Evolutionary conservation across 2,797 vertebrate genomes (phyloP).

Genomic region (Gephyroberyx darwinii): DNA sequence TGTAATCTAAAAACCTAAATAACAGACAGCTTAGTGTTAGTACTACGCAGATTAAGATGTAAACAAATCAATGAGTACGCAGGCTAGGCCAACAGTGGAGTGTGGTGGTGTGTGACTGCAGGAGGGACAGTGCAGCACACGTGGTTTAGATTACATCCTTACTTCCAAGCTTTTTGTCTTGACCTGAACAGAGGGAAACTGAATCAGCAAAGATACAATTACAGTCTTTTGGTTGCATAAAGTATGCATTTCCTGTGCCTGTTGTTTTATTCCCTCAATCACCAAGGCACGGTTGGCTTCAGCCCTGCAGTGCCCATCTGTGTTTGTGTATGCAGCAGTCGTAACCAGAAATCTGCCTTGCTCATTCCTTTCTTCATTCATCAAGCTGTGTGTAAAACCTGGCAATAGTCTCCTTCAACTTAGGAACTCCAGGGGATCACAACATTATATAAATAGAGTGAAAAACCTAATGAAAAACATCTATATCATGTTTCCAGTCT

Average conservation of each 20-base stretch:
- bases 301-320: constrained; percentile 33
- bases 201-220: constrained; percentile 62
- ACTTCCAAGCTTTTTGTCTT: constrained; percentile 66
- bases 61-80: constrained; percentile 43
- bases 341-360: constrained; percentile 20
- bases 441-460: neutral
- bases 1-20: constrained; percentile 8
- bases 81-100: constrained; percentile 5
- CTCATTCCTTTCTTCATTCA: neutral
- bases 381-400: constrained; percentile 25
- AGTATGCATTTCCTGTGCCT: constrained; percentile 44
- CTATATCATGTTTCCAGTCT: too few species aligned
- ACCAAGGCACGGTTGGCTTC: constrained; percentile 3
- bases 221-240: constrained; percentile 57
- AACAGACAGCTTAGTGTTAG: constrained; percentile 21
- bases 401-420: neutral
- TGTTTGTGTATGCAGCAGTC: constrained; percentile 31
- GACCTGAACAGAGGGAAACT: constrained; percentile 53
- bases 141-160: constrained; percentile 66
- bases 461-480: too few species aligned
- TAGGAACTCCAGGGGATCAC: constrained; percentile 19
- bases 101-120: neutral
- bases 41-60: constrained; percentile 49
- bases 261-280: constrained; percentile 53
- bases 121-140: constrained; percentile 45